Conservation (phyloP, 23 tunicate genomes). For the Phallusia fumigata region DNA sequence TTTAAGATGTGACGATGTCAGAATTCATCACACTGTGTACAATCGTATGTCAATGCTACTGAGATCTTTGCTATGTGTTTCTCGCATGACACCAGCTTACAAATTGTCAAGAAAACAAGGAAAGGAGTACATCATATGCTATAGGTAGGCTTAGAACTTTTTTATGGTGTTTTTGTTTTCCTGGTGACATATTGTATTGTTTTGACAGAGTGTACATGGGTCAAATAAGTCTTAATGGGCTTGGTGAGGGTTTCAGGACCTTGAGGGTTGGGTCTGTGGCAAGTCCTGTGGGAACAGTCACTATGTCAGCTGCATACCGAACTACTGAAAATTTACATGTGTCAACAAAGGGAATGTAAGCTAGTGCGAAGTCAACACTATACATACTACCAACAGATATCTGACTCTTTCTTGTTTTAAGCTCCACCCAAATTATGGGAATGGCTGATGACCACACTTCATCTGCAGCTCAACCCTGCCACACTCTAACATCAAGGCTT, state of each 20-base stretch:
- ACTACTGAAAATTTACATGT: constrained; percentile 64
- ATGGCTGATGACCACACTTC: constrained; percentile 2
- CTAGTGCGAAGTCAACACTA: neutral
- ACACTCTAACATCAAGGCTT: constrained; percentile 58
- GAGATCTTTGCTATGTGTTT: constrained; percentile 77
- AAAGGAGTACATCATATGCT: constrained; percentile 63
- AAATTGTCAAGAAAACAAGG: constrained; percentile 85
- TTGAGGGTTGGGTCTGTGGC: constrained; percentile 63
- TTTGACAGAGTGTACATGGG: constrained; percentile 72
- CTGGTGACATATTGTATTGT: neutral
- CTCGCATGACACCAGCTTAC: constrained; percentile 86
- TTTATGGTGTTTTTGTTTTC: too few relatives aligned
- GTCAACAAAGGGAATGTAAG: constrained; percentile 69
- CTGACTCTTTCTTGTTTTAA: neutral
- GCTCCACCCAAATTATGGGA: neutral
- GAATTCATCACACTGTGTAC: constrained; percentile 53
- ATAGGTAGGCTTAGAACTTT: constrained; percentile 29
- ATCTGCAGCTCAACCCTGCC: constrained; percentile 72
- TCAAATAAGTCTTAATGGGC: constrained; percentile 44
- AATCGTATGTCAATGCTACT: constrained; percentile 59
- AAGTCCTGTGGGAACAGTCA: constrained; percentile 66
- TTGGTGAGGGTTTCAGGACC: constrained; percentile 73
- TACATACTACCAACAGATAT: neutral
- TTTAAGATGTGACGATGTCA: constrained; percentile 50
- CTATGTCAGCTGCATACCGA: constrained; percentile 73